A percentile compares a stretch with the other conserved stretches of the same genome.
These are phyloP conservation scores for Philereme transversata DNA, from an alignment of 2,888 invertebrate species.

Conservation along the genomic window DNA sequence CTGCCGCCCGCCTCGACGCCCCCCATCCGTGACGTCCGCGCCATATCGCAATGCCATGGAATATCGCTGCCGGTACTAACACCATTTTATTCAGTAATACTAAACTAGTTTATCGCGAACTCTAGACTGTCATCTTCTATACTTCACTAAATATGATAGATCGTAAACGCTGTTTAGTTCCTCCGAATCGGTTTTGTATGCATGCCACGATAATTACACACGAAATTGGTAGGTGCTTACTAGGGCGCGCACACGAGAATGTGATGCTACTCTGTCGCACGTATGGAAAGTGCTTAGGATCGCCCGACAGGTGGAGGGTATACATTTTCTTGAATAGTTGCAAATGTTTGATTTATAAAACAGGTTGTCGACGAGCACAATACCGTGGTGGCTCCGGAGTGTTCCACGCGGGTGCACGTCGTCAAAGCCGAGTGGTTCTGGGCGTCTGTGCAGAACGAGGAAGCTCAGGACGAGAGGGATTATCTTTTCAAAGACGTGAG, in stretches of 20 bases:
- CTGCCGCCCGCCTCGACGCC: slow-evolving; percentile 70
- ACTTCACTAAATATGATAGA: slow-evolving; percentile 35
- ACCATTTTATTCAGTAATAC: slow-evolving; percentile 80
- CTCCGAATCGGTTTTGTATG: slow-evolving; percentile 51
- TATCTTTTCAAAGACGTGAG: slow-evolving; percentile 94
- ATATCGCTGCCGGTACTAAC: slow-evolving; percentile 85
- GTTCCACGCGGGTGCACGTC: slow-evolving; percentile 88
- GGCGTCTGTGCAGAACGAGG: slow-evolving; percentile 98
- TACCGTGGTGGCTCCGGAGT: slow-evolving; percentile 88
- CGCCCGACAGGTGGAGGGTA: slow-evolving; percentile 30
- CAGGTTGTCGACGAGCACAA: slow-evolving; percentile 94
- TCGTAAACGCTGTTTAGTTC: slow-evolving; percentile 29
- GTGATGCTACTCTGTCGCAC: slow-evolving; percentile 36
- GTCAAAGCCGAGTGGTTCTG: slow-evolving; percentile 99
- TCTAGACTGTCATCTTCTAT: slow-evolving; percentile 48
- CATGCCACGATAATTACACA: slow-evolving; percentile 53
- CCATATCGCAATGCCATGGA: slow-evolving; percentile 82
- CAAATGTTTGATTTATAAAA: slow-evolving; percentile 21
- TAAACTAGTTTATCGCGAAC: slow-evolving; percentile 62
- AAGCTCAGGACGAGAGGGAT: slow-evolving; percentile 95
- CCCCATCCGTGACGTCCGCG: slow-evolving; percentile 75
- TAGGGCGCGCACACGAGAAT: slow-evolving; percentile 49
- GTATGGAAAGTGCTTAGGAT: slow-evolving; percentile 39
- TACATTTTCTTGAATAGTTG: slow-evolving; percentile 13
- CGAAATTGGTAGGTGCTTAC: slow-evolving; percentile 52